Conservation (phyloP, 1,140 invertebrate species). For the Ditylenchus dipsaci region DNA sequence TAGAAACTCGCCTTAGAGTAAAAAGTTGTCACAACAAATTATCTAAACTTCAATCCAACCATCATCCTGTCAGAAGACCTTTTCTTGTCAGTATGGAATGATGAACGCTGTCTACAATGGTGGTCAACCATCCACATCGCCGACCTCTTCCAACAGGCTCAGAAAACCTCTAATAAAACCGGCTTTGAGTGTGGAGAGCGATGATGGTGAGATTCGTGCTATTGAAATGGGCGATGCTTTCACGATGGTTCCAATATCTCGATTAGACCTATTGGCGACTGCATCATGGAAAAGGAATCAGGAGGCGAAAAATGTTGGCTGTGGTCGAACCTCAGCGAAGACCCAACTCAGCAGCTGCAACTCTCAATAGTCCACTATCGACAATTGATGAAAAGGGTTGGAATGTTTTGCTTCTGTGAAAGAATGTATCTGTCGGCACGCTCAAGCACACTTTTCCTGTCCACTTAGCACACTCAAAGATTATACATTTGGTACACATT, state of each 20-base stretch:
- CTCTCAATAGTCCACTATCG: not conserved
- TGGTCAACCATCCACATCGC: not conserved
- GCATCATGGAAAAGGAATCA: not conserved
- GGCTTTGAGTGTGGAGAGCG: conserved; percentile 7
- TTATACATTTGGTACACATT: too few relatives aligned
- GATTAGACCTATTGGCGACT: conserved; percentile 5
- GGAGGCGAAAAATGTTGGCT: not conserved
- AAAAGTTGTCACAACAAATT: not conserved
- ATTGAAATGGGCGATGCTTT: not conserved
- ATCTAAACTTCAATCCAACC: not conserved
- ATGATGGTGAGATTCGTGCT: conserved; percentile 2
- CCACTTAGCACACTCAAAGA: not conserved
- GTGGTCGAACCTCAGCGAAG: not conserved
- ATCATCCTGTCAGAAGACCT: not conserved
- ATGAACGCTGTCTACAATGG: not conserved
- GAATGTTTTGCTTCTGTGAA: not conserved
- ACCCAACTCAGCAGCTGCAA: not conserved
- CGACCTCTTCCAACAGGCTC: not conserved
- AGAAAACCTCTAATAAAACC: not conserved
- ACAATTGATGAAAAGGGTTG: conserved; percentile 1
- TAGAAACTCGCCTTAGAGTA: not conserved
- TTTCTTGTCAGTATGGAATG: not conserved
- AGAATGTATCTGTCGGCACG: too few relatives aligned
- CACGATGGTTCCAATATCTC: not conserved
- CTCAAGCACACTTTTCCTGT: not conserved